A percentile compares a stretch with the other conserved stretches of the same genome.
Evolutionary conservation across 1,140 invertebrate species (phyloP).

Genomic region (Ostrea denselamellosa): DNA sequence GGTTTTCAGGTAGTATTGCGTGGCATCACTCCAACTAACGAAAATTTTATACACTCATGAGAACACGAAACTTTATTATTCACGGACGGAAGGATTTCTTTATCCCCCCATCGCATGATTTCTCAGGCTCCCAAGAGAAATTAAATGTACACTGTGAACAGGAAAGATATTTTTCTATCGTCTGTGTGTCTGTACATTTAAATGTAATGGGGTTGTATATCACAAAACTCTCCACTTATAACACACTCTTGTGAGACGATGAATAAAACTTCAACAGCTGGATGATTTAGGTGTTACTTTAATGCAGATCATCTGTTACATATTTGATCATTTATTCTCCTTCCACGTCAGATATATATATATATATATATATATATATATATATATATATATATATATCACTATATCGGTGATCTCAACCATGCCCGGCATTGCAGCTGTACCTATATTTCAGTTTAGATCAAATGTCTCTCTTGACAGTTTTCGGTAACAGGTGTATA

Average conservation of each 20-base stretch:
- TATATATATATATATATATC: not conserved
- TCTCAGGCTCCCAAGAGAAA: not conserved
- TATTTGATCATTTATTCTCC: not conserved
- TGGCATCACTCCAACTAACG: too few relatives aligned
- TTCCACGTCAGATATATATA: not conserved
- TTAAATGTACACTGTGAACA: not conserved
- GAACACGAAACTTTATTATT: too few relatives aligned
- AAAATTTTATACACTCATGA: too few relatives aligned
- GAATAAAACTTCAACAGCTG: not conserved
- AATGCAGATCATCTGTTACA: slow-evolving; percentile 1
- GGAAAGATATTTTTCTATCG: not conserved
- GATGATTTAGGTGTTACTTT: not conserved
- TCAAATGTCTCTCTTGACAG: not conserved
- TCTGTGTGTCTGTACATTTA: not conserved
- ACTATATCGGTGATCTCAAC: too few relatives aligned
- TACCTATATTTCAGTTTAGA: too few relatives aligned
- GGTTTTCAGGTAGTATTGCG: too few relatives aligned
- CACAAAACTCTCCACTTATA: not conserved
- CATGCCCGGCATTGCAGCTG: too few relatives aligned
- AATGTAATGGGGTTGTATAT: not conserved
- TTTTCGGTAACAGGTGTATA: not conserved
- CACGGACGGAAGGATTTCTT: too few relatives aligned
- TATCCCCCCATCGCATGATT: too few relatives aligned
- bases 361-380: not conserved
- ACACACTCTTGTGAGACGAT: not conserved